Percentiles rank a stretch among this genome's conserved stretches.
Conservation (phyloP, 2,113 vertebrate genomes). For the Epinephelus moara region DNA sequence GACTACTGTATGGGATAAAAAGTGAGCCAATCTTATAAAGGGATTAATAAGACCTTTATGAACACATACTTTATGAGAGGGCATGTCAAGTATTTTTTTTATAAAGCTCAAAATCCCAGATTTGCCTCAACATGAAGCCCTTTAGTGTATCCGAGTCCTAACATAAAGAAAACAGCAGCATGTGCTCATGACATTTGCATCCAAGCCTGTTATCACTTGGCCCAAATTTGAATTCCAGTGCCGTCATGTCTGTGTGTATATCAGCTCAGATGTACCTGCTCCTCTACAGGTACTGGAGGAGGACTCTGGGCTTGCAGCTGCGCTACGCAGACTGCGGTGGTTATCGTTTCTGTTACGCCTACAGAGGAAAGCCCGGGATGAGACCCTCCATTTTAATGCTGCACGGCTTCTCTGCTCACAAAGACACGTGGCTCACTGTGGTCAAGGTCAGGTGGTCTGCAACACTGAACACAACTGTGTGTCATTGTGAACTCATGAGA, state of each 20-base stretch:
- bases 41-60: neutral
- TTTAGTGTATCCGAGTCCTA: neutral
- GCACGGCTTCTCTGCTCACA: conserved; percentile 95
- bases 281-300: conserved; percentile 94
- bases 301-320: conserved; percentile 93
- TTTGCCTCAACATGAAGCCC: conserved; percentile 5
- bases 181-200: neutral
- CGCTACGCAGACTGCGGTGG: conserved; percentile 87
- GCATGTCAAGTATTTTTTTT: neutral
- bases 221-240: conserved; percentile 4
- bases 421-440: conserved; percentile 95
- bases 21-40: neutral
- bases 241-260: neutral
- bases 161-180: neutral
- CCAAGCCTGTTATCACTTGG: neutral
- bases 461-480: neutral
- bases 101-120: neutral
- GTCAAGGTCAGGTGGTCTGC: conserved; percentile 87
- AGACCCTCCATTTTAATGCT: conserved; percentile 93
- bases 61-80: neutral
- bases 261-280: conserved; percentile 1
- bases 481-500: neutral
- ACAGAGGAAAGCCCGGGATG: conserved; percentile 90
- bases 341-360: conserved; percentile 95
- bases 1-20: neutral